phyloP scores from a whole-genome alignment of 2,113 vertebrate species.

The Boulengerochromis microlepis region DNA sequence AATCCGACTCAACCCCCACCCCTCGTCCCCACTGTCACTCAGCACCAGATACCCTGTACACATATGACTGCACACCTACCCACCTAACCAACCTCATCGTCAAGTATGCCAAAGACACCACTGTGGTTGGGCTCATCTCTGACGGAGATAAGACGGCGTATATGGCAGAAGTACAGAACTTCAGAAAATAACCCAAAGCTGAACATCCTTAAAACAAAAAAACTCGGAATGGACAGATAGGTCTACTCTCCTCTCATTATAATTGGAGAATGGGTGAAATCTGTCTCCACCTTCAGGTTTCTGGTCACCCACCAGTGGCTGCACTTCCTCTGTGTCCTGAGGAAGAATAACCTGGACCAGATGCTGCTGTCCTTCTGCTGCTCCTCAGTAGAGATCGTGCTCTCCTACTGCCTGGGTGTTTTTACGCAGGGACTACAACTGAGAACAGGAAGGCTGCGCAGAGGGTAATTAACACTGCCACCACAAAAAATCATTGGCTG shows the following conservation, averaged over 20 bases:
- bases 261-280: not conserved
- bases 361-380: not conserved
- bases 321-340: not conserved
- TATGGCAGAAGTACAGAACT: not conserved
- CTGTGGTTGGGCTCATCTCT: not conserved
- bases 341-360: not conserved
- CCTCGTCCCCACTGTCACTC: not conserved
- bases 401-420: not conserved
- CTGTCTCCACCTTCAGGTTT: not conserved
- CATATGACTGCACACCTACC: not conserved
- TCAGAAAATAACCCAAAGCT: not conserved
- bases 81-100: not conserved
- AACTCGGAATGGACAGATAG: not conserved
- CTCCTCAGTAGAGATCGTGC: not conserved
- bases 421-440: not conserved
- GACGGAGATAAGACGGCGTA: not conserved
- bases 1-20: not conserved
- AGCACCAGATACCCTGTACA: not conserved
- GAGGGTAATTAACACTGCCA: not conserved
- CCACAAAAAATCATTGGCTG: not conserved
- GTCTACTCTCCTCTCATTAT: not conserved
- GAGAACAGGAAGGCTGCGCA: not conserved
- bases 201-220: not conserved
- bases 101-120: not conserved
- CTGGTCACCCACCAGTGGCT: not conserved